These are phyloP conservation scores for Triplophysa bombifrons DNA, from an alignment of 2,797 vertebrate species.

Conservation along the genomic window DNA sequence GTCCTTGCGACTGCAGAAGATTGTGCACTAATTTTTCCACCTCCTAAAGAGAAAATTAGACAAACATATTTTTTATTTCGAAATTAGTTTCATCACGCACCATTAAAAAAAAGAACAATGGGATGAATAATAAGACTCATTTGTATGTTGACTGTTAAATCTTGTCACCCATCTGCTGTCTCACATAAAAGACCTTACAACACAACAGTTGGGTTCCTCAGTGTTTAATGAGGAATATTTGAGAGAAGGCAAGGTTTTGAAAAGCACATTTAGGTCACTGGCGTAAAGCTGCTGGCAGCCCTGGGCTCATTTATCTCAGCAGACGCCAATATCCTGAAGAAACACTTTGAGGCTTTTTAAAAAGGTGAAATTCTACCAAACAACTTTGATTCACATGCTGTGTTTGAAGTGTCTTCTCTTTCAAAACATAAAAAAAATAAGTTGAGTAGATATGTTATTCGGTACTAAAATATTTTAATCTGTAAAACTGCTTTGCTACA, in stretches of 20 bases:
- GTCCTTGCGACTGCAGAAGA: constrained; percentile 44
- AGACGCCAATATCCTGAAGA: constrained; percentile 2
- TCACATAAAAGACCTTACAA: neutral
- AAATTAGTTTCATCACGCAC: neutral
- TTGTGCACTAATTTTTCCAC: constrained; percentile 32
- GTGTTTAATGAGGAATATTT: neutral
- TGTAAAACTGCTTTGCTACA: neutral
- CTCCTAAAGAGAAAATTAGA: constrained; percentile 32
- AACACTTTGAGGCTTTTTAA: constrained; percentile 6
- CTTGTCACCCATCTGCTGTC: neutral
- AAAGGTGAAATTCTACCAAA: constrained; percentile 8
- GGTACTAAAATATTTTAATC: neutral
- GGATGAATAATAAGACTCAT: neutral
- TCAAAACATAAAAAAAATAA: too few species aligned
- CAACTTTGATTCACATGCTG: neutral
- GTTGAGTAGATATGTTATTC: too few species aligned
- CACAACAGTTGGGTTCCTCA: neutral
- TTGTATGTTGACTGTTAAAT: neutral
- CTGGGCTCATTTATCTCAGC: neutral
- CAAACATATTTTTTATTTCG: neutral
- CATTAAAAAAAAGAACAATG: neutral
- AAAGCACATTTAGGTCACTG: neutral
- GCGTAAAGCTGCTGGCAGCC: neutral
- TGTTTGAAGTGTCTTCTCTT: neutral
- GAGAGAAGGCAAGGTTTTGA: neutral